These are phyloP conservation scores for Morinoia aosen DNA, from an alignment of 2,888 invertebrate species.

Conservation along the genomic window DNA sequence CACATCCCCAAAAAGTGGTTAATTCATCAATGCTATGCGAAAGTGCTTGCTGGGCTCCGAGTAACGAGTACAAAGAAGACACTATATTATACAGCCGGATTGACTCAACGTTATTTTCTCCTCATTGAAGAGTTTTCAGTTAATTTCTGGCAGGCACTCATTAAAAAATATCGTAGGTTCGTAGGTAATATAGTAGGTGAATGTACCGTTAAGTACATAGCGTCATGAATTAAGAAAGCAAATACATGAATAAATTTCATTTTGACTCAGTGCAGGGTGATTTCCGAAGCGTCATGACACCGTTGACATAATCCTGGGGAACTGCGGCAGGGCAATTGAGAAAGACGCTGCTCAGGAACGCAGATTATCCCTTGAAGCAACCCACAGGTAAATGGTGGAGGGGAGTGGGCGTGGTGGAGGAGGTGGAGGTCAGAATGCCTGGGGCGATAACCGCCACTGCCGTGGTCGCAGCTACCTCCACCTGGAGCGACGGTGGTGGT, in stretches of 20 bases:
- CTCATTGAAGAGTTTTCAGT: background rate
- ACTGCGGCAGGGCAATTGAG: background rate
- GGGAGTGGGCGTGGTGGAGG: background rate
- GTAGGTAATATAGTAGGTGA: background rate
- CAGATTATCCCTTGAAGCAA: conserved; percentile 15
- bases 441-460: background rate
- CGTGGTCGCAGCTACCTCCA: conserved; percentile 10
- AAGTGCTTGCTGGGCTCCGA: background rate
- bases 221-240: background rate
- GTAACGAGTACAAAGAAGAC: background rate
- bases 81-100: background rate
- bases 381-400: background rate
- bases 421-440: conserved; percentile 14
- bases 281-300: background rate
- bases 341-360: background rate
- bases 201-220: background rate
- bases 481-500: background rate
- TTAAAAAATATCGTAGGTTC: too few species aligned
- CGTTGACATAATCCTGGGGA: background rate
- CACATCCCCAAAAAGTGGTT: background rate
- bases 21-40: background rate
- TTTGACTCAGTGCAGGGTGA: background rate
- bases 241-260: background rate
- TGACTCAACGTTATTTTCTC: background rate
- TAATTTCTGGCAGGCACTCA: background rate